Base-by-base conservation (phyloP, 2,797 vertebrate genomes). In the Thalassophryne amazonica region DNA sequence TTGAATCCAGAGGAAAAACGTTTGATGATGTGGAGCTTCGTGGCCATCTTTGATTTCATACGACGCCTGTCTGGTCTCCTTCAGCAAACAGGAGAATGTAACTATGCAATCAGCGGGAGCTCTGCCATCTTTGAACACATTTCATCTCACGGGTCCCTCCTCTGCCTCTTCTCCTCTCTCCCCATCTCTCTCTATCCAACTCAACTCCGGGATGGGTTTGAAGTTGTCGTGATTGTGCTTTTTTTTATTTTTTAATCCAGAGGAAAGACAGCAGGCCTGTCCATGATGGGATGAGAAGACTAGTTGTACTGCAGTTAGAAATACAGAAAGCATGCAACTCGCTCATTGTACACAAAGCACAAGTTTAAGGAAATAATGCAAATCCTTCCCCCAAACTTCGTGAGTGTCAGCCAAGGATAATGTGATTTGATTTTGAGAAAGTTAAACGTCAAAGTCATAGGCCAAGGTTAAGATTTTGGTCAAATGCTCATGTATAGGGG, bases 121-220 rank as follows among this genome's bases (percentile, higher is more conserved):
- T 12, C 60, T 75, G 78, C 89, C 88, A 91, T 88, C 83, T 84
- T 83, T 80, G 77, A 88, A 88, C 84, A 86, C 83, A 85, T 86
- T 88, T 83, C 75, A 79, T 78, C 58, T 66, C 38, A 17, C 45
- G 60, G 7, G 28, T 74, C 67, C 78, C 81, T 75, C 86, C 82
- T 54, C 65, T 42, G 35, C 56, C 21, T 35, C 53, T 22, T 30
- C 16, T 30, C 27, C 39, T 36, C 21, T 51, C 35, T 41, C 19
- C 22, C 25, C 40, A 35, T 61, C 57, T 58, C 5, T 51, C 40
- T 59, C 48, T 40, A 17, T 12, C 34, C 49, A 27, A 27, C 68
- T 60, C 60, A 56, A 81, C 63, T 74, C 38, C 12, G 52, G 49
- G 54, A 61, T 69, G 76, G 67, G 51, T 28, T 61, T 67, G 43